Evolutionary conservation across 2,888 invertebrate species (phyloP).

Genomic region (Leucania comma): DNA sequence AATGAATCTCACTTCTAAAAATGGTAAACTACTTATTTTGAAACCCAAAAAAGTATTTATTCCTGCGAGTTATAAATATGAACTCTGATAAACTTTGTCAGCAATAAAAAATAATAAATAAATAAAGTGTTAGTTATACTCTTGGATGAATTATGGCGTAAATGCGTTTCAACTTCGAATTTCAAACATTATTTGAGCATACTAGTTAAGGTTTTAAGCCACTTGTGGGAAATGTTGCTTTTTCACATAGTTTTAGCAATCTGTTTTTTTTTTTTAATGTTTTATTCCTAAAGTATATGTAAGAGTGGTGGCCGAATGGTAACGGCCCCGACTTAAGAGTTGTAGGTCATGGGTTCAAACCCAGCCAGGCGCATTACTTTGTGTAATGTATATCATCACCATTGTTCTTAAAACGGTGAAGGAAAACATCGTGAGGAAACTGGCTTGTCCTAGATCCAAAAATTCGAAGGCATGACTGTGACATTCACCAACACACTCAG

Average conservation of each 20-base stretch:
- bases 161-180: slow-evolving; percentile 44
- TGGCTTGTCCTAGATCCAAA: too few relatives aligned
- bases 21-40: background rate
- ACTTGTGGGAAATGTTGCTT: slow-evolving; percentile 6
- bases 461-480: too few relatives aligned
- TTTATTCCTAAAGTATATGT: background rate
- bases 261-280: background rate
- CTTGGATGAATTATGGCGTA: slow-evolving; percentile 42
- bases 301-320: too few relatives aligned
- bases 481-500: too few relatives aligned
- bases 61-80: slow-evolving; percentile 12
- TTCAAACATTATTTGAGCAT: slow-evolving; percentile 32
- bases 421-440: too few relatives aligned
- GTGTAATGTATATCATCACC: too few relatives aligned
- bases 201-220: slow-evolving; percentile 3
- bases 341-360: too few relatives aligned
- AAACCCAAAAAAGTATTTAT: slow-evolving; percentile 13
- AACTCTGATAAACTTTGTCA: slow-evolving; percentile 29
- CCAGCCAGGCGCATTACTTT: too few relatives aligned
- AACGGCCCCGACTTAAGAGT: too few relatives aligned
- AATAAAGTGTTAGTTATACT: slow-evolving; percentile 28
- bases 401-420: too few relatives aligned
- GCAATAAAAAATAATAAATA: slow-evolving; percentile 45
- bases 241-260: background rate
- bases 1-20: background rate